Evolutionary conservation across 2,113 vertebrate species (phyloP).

Genomic region (Paracanthobrama guichenoti): DNA sequence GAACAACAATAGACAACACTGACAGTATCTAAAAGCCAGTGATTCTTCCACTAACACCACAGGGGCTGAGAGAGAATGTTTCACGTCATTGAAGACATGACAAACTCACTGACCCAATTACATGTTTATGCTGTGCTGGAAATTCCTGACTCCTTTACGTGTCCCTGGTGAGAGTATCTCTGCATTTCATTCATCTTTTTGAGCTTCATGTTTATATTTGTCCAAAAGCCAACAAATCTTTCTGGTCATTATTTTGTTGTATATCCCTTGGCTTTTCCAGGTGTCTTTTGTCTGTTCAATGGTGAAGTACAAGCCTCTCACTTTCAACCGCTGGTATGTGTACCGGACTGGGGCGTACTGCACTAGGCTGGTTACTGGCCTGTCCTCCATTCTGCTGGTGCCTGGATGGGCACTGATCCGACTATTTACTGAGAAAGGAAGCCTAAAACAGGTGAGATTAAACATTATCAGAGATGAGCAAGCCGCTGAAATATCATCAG

Average conservation of each 20-base stretch:
- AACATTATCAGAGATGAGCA: not conserved
- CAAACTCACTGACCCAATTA: constrained; percentile 56
- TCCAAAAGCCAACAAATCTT: no score
- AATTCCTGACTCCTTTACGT: constrained; percentile 71
- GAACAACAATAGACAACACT: not conserved
- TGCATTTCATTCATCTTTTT: not conserved
- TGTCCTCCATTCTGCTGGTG: constrained; percentile 65
- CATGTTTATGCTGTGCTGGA: constrained; percentile 76
- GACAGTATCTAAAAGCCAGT: not conserved
- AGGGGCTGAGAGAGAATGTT: constrained; percentile 69
- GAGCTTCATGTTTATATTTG: not conserved
- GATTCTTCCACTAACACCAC: not conserved
- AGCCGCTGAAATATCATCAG: not conserved
- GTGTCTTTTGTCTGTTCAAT: constrained; percentile 68
- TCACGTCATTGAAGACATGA: constrained; percentile 74
- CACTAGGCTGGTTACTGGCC: constrained; percentile 65
- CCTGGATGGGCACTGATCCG: not conserved
- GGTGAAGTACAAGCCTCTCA: constrained; percentile 69
- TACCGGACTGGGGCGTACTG: constrained; percentile 71
- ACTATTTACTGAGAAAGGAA: not conserved
- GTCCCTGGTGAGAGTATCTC: constrained; percentile 69
- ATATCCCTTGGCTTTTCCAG: constrained; percentile 49
- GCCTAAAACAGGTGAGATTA: constrained; percentile 43
- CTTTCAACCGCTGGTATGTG: constrained; percentile 71
- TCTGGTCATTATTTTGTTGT: no score